Base-by-base conservation (phyloP, 2,113 vertebrate species). In the Myotis yumanensis region DNA sequence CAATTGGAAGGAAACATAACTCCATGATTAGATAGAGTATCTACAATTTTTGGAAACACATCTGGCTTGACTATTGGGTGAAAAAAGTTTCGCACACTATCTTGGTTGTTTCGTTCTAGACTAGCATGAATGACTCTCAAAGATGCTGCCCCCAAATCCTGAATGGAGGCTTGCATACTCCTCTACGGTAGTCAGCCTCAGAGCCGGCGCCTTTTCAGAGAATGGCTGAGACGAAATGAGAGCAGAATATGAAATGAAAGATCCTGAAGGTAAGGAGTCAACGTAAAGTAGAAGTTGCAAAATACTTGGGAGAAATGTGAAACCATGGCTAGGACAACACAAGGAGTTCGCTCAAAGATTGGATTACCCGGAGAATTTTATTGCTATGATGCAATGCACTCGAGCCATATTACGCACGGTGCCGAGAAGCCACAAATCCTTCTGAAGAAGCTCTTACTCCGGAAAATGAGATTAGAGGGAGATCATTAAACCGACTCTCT, bases 261-360 rank as follows among this genome's bases (percentile, higher is more conserved):
- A 16, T 68, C 35, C 66, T 73, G 25, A 77, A 66, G 32, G 43
- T 57, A 54, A 83, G 17, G 3, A 77, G 69, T 85, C 46, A 30
- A 71, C 6, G 89, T 81, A 62, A 79, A 87, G 43, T 9, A 48
- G 30, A 73, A 64, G 43, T 73, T 84, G 80, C 71, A 82, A 93
- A 94, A 83, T 87, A 90, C 4, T 20, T 68, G 57, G n/a, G 71
- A 79, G 46, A 94, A 83, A 51, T n/a, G 64, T 54, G 35, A 86
- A 83, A 22, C 5, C 28, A 32, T 7, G 8, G 3, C 85, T 28
- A 93, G 37, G 95, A 57, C 80, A 72, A 54, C 7, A 20, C 16
- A 35, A 84, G 57, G 40, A 51, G 28, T n/a, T 90, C 54, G 59
- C 37, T 86, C 46, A 0, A 32, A 37, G 64, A 6, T 7, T 85